phyloP scores from a whole-genome alignment of 92 coral and sea anemone species.

The Montipora capitata region DNA sequence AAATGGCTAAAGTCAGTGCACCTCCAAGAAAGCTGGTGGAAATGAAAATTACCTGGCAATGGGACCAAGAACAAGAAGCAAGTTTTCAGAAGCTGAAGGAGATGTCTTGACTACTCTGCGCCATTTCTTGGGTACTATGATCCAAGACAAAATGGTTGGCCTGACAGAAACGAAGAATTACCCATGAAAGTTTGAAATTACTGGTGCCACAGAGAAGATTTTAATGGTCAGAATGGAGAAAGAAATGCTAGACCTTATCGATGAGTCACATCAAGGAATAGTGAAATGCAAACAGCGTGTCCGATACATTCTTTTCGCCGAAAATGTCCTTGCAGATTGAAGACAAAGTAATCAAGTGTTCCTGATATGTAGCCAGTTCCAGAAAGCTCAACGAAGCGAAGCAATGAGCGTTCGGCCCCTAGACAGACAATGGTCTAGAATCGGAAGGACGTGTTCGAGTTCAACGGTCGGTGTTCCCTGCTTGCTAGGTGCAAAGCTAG shows the following conservation, averaged over 20 bases:
- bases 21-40: conserved; percentile 68
- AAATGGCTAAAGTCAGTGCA: conserved; percentile 54
- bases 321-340: conserved; percentile 45
- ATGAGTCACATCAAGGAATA: conserved; percentile 46
- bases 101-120: conserved; percentile 33
- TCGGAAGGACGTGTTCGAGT: no score
- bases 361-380: no score
- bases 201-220: no score
- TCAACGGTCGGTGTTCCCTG: no score
- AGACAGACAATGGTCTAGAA: no score
- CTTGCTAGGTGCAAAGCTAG: no score
- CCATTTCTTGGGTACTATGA: conserved; percentile 73
- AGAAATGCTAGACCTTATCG: conserved; percentile 30
- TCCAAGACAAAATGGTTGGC: conserved; percentile 54
- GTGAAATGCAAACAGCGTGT: conserved; percentile 66
- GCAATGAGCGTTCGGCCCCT: no score
- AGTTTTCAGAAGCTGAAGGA: conserved; percentile 63
- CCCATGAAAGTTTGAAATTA: background rate
- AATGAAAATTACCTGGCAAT: conserved; percentile 65
- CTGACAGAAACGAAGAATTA: background rate
- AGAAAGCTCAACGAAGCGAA: no score
- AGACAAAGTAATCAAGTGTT: conserved; percentile 10
- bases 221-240: background rate
- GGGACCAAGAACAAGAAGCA: conserved; percentile 30
- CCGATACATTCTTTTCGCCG: conserved; percentile 61